These are phyloP conservation scores for human DNA, from an alignment of 2,113 vertebrate species.

Conservation along the genomic window GRCh38 chr12:19860501-19861000, in stretches of 20 bases:
- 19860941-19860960: background rate
- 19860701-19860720: background rate
- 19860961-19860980: background rate
- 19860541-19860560: background rate
- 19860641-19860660: background rate
- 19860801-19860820: background rate
- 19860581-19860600: background rate
- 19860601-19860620: background rate
- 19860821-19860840: background rate
- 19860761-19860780: background rate
- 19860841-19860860: background rate
- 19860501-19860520: background rate
- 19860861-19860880: background rate
- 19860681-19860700: background rate
- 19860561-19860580: background rate
- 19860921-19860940: background rate
- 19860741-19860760: background rate
- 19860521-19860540: background rate
- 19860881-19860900: background rate
- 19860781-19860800: background rate
- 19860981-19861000: background rate
- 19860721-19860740: background rate
- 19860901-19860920: background rate
- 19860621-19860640: background rate
- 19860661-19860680: background rate